Conservation (phyloP, 2,888 invertebrate species). For the Tenthredo amoena region DNA sequence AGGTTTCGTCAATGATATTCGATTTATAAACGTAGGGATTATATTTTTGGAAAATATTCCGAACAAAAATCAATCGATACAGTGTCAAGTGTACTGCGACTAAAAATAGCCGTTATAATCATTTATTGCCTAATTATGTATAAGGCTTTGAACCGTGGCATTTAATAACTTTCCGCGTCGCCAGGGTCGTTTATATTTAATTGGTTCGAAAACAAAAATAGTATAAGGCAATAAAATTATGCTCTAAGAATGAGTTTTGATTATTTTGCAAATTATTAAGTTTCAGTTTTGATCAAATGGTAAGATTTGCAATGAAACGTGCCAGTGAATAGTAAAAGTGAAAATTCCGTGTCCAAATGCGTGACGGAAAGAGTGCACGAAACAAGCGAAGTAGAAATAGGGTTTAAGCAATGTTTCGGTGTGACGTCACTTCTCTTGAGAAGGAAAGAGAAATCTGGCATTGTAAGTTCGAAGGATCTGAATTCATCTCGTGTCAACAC, state of each 20-base stretch:
- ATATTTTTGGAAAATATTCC: not conserved
- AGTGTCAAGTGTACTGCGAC: conserved; percentile 15
- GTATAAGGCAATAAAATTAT: not conserved
- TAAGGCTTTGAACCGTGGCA: conserved; percentile 37
- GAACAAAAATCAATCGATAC: not conserved
- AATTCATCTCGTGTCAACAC: conserved; percentile 32
- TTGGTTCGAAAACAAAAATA: conserved; percentile 32
- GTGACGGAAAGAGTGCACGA: conserved; percentile 49
- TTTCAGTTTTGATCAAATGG: not conserved
- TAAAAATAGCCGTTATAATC: conserved; percentile 37
- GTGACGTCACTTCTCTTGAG: conserved; percentile 36
- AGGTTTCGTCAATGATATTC: conserved; percentile 32
- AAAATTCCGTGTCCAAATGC: conserved; percentile 45
- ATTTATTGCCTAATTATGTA: conserved; percentile 28
- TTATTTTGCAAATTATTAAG: not conserved
- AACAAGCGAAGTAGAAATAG: conserved; percentile 44
- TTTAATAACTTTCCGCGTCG: conserved; percentile 37
- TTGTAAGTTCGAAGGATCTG: conserved; percentile 36
- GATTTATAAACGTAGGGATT: not conserved
- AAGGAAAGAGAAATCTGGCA: conserved; percentile 49
- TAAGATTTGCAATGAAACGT: conserved; percentile 44
- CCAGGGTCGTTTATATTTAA: conserved; percentile 37
- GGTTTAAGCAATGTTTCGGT: conserved; percentile 43
- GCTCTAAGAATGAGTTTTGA: not conserved
- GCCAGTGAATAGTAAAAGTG: conserved; percentile 50